A percentile compares a stretch with the other conserved stretches of the same genome.
phyloP scores from a whole-genome alignment of 2,113 vertebrate species.

The Dipodomys spectabilis region DNA sequence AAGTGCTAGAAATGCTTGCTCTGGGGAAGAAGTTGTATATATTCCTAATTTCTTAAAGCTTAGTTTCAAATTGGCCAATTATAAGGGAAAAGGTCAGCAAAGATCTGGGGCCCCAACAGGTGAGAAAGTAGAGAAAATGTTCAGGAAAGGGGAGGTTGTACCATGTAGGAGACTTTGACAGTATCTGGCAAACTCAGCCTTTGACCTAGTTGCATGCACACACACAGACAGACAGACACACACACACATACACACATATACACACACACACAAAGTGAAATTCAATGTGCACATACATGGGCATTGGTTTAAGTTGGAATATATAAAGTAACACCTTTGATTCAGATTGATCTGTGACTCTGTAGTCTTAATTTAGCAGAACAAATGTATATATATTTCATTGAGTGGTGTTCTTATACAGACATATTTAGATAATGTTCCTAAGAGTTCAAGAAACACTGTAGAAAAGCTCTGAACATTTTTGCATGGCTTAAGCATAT shows the following conservation, averaged over 20 bases:
- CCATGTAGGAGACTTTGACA: background rate
- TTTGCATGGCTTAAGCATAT: conserved; percentile 1
- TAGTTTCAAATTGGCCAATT: background rate
- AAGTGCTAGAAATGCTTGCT: conserved; percentile 22
- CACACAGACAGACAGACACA: background rate
- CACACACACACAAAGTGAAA: background rate
- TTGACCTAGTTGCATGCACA: too few species aligned
- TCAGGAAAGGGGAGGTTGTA: background rate
- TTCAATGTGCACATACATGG: background rate
- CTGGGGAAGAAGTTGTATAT: background rate
- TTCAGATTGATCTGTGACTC: background rate
- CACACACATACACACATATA: background rate
- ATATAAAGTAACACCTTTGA: background rate
- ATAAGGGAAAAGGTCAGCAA: background rate
- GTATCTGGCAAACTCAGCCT: background rate
- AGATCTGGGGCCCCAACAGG: background rate
- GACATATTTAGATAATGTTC: background rate
- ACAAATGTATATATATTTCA: background rate
- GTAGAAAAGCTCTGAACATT: background rate
- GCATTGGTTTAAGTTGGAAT: background rate
- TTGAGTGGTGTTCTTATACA: background rate
- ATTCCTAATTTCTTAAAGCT: background rate
- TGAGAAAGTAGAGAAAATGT: background rate
- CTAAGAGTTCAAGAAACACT: background rate
- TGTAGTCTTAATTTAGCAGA: conserved; percentile 5